Conservation (phyloP, 1,140 invertebrate genomes). For the Ladona fulva region DNA sequence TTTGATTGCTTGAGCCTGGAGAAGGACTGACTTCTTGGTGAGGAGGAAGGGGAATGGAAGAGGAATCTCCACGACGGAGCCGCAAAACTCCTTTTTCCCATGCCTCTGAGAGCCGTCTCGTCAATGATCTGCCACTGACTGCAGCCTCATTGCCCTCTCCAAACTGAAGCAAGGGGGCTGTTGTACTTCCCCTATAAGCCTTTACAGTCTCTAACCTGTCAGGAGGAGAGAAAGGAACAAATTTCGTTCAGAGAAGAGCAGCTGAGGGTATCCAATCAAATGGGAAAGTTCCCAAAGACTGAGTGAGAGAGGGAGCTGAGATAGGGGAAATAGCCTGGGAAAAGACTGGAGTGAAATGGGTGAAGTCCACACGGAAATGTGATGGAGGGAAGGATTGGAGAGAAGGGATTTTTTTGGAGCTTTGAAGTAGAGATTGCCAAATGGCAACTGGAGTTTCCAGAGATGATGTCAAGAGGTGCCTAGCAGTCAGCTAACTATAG, state of each 20-base stretch:
- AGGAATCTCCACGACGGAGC: neutral
- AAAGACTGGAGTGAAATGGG: neutral
- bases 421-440: neutral
- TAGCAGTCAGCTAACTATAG: neutral
- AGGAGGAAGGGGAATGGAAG: neutral
- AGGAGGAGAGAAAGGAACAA: neutral
- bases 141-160: neutral
- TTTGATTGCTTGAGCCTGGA: neutral
- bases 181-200: neutral
- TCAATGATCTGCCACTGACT: neutral
- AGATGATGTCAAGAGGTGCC: slow-evolving; percentile 3
- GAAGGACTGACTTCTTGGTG: neutral
- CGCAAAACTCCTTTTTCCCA: neutral
- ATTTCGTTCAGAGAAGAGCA: neutral
- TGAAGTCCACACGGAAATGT: neutral
- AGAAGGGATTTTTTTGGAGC: too few species aligned
- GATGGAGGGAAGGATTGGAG: neutral
- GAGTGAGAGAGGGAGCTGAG: neutral
- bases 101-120: neutral
- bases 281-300: neutral
- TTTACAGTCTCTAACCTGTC: neutral
- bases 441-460: neutral
- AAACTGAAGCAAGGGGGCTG: neutral
- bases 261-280: neutral
- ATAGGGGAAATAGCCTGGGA: neutral